Conservation (phyloP, 2,888 invertebrate species). For the Callimorpha dominula region DNA sequence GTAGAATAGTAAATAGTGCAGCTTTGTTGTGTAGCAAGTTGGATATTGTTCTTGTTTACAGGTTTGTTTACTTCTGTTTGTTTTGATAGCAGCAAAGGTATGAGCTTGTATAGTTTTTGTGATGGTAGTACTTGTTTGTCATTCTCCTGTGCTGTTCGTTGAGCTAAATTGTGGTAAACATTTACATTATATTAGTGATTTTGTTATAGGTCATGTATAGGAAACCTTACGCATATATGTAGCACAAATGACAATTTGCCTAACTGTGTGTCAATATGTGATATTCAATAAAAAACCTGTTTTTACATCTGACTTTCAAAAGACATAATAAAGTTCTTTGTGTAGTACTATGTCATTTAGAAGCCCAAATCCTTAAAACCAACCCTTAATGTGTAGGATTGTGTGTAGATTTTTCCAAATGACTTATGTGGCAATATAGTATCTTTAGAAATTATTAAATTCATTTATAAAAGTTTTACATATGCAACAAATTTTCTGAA, state of each 20-base stretch:
- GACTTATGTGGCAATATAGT: background rate
- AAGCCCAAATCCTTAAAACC: background rate
- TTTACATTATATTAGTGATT: background rate
- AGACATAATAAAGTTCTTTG: background rate
- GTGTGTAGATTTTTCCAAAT: background rate
- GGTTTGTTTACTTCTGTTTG: conserved; percentile 42
- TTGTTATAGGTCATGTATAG: background rate
- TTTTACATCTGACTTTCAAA: background rate
- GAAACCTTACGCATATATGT: background rate
- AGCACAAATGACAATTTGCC: background rate
- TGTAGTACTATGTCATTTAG: too few relatives aligned
- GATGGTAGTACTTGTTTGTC: background rate
- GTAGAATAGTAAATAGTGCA: conserved; percentile 23
- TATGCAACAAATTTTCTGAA: background rate
- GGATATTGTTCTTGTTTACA: conserved; percentile 23
- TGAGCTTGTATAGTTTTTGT: background rate
- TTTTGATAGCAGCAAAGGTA: conserved; percentile 12
- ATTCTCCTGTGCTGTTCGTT: background rate
- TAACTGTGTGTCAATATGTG: background rate
- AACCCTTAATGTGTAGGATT: background rate
- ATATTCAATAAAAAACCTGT: background rate
- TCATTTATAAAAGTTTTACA: too few relatives aligned
- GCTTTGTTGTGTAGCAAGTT: conserved; percentile 29
- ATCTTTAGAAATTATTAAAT: background rate
- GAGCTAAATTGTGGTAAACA: background rate